Evolutionary conservation across 1,140 invertebrate genomes (phyloP).

Genomic region (Neodiprion virginianus): DNA sequence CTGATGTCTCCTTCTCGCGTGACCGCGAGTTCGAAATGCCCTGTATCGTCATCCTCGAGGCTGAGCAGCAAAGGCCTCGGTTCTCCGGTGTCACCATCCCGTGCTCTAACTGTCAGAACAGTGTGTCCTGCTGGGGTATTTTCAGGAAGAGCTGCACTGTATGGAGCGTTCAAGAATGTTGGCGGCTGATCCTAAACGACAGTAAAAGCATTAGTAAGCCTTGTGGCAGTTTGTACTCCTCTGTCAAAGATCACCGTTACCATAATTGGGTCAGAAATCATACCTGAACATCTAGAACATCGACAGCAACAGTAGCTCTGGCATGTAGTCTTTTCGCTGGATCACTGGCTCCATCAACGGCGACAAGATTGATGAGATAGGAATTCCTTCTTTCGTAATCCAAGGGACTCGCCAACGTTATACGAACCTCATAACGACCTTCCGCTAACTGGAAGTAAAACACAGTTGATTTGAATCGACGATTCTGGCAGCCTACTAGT

Average conservation of each 20-base stretch:
- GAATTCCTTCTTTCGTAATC: conserved; percentile 79
- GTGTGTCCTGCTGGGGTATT: conserved; percentile 69
- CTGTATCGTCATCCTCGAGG: conserved; percentile 71
- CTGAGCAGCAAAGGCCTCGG: conserved; percentile 70
- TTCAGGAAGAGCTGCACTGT: conserved; percentile 77
- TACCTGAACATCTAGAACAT: conserved; percentile 76
- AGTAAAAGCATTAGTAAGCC: conserved; percentile 16
- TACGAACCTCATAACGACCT: conserved; percentile 73
- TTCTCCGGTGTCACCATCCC: conserved; percentile 79
- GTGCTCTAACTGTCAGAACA: conserved; percentile 73
- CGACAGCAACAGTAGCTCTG: conserved; percentile 74
- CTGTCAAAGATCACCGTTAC: background rate
- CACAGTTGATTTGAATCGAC: conserved; percentile 11
- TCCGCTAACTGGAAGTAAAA: conserved; percentile 63
- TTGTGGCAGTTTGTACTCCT: background rate
- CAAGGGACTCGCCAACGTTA: conserved; percentile 68
- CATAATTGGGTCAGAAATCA: background rate
- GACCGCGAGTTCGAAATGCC: conserved; percentile 71
- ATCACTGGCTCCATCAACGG: conserved; percentile 69
- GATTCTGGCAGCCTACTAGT: background rate
- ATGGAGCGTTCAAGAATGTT: conserved; percentile 78
- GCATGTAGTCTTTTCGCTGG: conserved; percentile 65
- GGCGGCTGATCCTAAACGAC: conserved; percentile 75
- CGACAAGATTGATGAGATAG: conserved; percentile 73
- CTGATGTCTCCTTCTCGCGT: conserved; percentile 63